A percentile compares a stretch with the other conserved stretches of the same genome.
phyloP scores from a whole-genome alignment of 2,113 vertebrate species.

The Prolemur simus region DNA sequence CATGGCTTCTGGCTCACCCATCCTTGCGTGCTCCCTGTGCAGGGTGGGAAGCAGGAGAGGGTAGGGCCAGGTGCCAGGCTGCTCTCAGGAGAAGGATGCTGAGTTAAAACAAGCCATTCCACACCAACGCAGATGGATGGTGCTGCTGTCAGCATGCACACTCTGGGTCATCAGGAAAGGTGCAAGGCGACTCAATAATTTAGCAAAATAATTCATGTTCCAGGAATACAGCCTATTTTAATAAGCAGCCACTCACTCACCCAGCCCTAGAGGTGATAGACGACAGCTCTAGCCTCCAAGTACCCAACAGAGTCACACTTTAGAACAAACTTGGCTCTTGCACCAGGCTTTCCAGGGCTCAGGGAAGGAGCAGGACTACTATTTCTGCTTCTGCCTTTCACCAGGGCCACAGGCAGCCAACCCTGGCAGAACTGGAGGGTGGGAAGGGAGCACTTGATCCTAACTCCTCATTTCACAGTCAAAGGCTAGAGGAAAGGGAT shows the following conservation, averaged over 20 bases:
- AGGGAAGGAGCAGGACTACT: neutral
- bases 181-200: slow-evolving; percentile 49
- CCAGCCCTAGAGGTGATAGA: neutral
- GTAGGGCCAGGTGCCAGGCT: neutral
- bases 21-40: neutral
- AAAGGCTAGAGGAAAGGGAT: neutral
- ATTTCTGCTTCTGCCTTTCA: neutral
- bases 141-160: neutral
- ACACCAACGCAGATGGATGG: neutral
- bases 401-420: neutral
- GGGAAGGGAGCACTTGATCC: neutral
- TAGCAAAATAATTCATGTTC: slow-evolving; percentile 51
- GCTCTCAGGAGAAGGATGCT: neutral
- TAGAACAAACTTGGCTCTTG: neutral
- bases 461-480: neutral
- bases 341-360: neutral
- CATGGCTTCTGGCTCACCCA: neutral
- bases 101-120: neutral
- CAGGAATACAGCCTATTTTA: slow-evolving; percentile 57
- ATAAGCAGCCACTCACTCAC: slow-evolving; percentile 30
- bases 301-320: neutral
- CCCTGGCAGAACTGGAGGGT: neutral
- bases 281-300: neutral
- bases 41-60: neutral
- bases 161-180: slow-evolving; percentile 12